Conservation (phyloP, 2,888 invertebrate species). For the Poecilus cupreus region DNA sequence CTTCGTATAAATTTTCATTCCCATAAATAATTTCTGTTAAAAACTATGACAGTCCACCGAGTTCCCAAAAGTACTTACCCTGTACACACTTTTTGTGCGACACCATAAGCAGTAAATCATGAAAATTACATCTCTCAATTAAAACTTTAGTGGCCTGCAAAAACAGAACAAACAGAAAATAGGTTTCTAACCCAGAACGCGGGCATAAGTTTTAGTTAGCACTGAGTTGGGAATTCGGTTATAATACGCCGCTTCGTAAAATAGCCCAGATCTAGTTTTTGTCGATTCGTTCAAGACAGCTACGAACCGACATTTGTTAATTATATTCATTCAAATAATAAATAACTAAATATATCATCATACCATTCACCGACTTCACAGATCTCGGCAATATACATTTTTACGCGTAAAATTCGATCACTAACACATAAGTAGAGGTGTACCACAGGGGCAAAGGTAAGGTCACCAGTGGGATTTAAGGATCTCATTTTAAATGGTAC, state of each 20-base stretch:
- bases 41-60: slow-evolving; percentile 46
- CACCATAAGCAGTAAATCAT: slow-evolving; percentile 34
- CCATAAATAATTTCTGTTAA: slow-evolving; percentile 52
- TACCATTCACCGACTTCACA: too few species aligned
- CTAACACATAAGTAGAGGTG: too few species aligned
- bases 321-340: too few species aligned
- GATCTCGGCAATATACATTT: too few species aligned
- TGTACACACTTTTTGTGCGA: slow-evolving; percentile 43
- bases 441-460: too few species aligned
- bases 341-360: too few species aligned
- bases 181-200: slow-evolving; percentile 21
- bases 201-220: neutral
- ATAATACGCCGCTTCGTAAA: neutral
- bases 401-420: too few species aligned
- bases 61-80: slow-evolving; percentile 52
- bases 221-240: neutral
- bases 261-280: slow-evolving; percentile 19
- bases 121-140: slow-evolving; percentile 50
- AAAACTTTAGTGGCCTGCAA: slow-evolving; percentile 36
- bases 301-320: too few species aligned
- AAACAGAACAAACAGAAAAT: slow-evolving; percentile 44
- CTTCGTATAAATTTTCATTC: slow-evolving; percentile 51
- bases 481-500: too few species aligned
- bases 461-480: too few species aligned
- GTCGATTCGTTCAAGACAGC: neutral